Evolutionary conservation across 2,797 vertebrate genomes (phyloP).

Genomic region (Mergus octosetaceus): DNA sequence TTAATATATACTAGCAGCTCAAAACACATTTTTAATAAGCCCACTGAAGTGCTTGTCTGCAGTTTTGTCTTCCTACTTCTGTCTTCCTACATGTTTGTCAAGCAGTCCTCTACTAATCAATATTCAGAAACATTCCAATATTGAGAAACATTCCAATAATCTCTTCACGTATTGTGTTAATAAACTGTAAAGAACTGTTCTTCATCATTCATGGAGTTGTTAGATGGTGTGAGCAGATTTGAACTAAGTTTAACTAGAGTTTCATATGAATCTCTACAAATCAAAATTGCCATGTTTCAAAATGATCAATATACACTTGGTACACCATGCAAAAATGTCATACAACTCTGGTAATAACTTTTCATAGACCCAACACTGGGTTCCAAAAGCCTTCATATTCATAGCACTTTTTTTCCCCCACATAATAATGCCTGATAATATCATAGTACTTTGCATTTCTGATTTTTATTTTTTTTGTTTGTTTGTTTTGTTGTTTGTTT

Average conservation of each 20-base stretch:
- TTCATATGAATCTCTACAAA: background rate
- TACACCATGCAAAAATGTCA: background rate
- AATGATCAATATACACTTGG: background rate
- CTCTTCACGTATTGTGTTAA: background rate
- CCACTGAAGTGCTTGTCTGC: background rate
- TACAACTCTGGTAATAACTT: background rate
- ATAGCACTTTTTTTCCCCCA: background rate
- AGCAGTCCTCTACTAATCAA: background rate
- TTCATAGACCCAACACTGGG: rapidly evolving
- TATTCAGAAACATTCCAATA: background rate
- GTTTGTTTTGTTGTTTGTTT: too few species aligned
- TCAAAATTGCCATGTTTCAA: background rate
- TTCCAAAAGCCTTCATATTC: background rate
- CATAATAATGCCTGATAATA: background rate
- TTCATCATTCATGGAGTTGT: background rate
- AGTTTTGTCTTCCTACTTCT: background rate
- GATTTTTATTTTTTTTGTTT: background rate
- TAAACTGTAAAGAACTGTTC: background rate
- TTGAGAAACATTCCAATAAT: background rate
- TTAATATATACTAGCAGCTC: background rate
- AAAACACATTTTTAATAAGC: background rate
- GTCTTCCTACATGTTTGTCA: background rate
- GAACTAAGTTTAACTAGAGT: background rate
- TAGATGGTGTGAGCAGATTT: background rate
- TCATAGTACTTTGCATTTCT: background rate